Base-by-base conservation (phyloP, 2,113 vertebrate genomes). In the Taxidea taxus region DNA sequence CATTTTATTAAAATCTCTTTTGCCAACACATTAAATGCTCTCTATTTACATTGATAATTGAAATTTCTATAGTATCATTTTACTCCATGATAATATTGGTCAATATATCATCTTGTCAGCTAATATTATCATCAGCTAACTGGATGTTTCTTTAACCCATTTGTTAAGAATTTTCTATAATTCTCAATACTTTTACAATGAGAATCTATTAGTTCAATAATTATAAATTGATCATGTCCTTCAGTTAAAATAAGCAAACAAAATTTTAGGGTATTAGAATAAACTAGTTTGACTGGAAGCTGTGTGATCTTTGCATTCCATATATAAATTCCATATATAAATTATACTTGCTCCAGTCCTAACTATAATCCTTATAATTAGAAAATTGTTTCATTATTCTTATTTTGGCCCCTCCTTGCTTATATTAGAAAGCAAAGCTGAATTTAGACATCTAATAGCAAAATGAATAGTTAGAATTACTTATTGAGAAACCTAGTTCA, bases 271-370 rank as follows among this genome's bases (percentile, higher is more conserved):
- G 1, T 51, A 77, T 87, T 88, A 66, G 31, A 58, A 27, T 72
- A 13, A 82, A 84, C 87, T 91, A 51, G 2, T 92, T 97, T 94
- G 42, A 82, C 94, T 90, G 90, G 23, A 90, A 88, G 23, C 8
- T 86, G 12, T n/a, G 4, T 64, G 42, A 94, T 74, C 6, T 64
- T 87, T 95, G 49, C 51, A 68, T 80, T 92, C n/a, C n/a, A n/a
- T n/a, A n/a, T n/a, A n/a, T n/a, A 88, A 66, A 49, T 91, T 93
- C 13, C 29, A 91, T 90, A 49, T 89, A 66, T 78, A 83, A 89
- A 88, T 82, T 70, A 39, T 29, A 25, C n/a, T 77, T 95, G 11
- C 12, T 77, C 15, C 62, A 75, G 62, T 87, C 14, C 5, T 81
- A 42, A 92, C 39, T 78, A 31, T 64, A 86, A 47, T 89, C 44